Percentiles rank a stretch among this genome's conserved stretches.
Conservation (phyloP, 2,888 invertebrate genomes). For the Drosophila neotestacea region DNA sequence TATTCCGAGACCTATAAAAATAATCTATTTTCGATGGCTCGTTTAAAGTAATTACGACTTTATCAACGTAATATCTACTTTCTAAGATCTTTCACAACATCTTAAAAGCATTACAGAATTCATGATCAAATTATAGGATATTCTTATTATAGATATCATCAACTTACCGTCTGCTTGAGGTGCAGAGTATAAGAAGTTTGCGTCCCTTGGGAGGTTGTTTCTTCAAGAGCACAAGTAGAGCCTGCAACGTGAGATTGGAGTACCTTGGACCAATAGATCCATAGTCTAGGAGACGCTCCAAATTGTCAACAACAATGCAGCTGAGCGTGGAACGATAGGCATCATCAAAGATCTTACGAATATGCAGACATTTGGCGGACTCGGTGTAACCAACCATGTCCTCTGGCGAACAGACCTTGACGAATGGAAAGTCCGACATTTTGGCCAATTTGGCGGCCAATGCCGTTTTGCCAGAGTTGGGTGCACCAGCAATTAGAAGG, state of each 20-base stretch:
- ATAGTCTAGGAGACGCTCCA: slow-evolving; percentile 98
- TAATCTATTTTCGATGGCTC: too few species aligned
- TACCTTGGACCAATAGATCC: slow-evolving; percentile 99
- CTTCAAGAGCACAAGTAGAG: slow-evolving; percentile 96
- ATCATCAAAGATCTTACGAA: slow-evolving; percentile 99
- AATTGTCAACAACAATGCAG: slow-evolving; percentile 98
- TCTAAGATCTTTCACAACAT: too few species aligned
- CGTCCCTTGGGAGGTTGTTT: slow-evolving; percentile 97
- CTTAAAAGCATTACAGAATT: too few species aligned
- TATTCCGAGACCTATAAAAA: too few species aligned
- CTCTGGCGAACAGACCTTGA: slow-evolving; percentile 97
- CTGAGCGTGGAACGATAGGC: slow-evolving; percentile 98
- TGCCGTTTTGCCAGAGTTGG: slow-evolving; percentile 98
- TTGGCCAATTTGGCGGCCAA: slow-evolving; percentile 98
- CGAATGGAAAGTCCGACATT: slow-evolving; percentile 98
- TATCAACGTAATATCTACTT: too few species aligned
- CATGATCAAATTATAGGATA: too few species aligned
- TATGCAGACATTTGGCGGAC: slow-evolving; percentile 96
- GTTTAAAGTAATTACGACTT: too few species aligned
- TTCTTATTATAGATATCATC: too few species aligned
- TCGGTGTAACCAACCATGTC: slow-evolving; percentile 99
- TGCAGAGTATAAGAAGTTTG: slow-evolving; percentile 96
- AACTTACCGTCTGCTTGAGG: slow-evolving; percentile 93
- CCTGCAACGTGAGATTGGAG: slow-evolving; percentile 98
- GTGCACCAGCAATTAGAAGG: slow-evolving; percentile 96